Base-by-base conservation (phyloP, 23 tunicate species). In the Styela clava region DNA sequence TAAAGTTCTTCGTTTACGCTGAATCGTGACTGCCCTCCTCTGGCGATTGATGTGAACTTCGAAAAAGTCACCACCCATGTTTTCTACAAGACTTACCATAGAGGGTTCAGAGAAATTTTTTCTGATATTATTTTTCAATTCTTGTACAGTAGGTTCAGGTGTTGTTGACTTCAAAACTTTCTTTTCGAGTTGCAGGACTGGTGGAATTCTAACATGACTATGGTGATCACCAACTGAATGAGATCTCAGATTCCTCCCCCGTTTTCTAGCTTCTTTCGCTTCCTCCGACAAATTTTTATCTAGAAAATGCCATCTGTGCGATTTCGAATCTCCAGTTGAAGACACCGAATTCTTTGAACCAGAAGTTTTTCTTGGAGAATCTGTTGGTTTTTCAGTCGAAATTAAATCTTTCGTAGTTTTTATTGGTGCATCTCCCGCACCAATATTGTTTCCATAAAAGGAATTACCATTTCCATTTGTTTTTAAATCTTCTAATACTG, bases 1-100 rank as follows among this genome's bases (percentile, higher is more conserved):
- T 1, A 36, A 21, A 7, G 81, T 76, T 0, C 81, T 70, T 24
- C 37, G 28, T 32, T 29, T 88, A 63, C 93, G 26, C 67, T 93
- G 94, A 16, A 93, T 93, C 2, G 93, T 93, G 31, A 93, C 86
- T 29, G 90, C 74, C 76, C 78, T 84, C 33, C 85, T 63, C 27
- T 90, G 89, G 69, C 98, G 61, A 76, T 91, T 87, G 79, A 91
- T 86, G 85, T 81, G 88, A 20, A 91, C 97, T 74, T 91, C 94
- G 56, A 82, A 87, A 23, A 91, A 79, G 36, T 86, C 90, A 25
- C 86, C 84, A n/a, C 86, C 89, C 19, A 81, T 56, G 37, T 74
- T 73, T 80, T 87, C 87, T 9, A 83, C 85, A 62, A 92, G 73
- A 16, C 63, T 74, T 0, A 71, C 56, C 98, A 93, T 93, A 19